These are phyloP conservation scores for Drosophila flavopinicola DNA, from an alignment of 2,888 invertebrate species.

Conservation along the genomic window DNA sequence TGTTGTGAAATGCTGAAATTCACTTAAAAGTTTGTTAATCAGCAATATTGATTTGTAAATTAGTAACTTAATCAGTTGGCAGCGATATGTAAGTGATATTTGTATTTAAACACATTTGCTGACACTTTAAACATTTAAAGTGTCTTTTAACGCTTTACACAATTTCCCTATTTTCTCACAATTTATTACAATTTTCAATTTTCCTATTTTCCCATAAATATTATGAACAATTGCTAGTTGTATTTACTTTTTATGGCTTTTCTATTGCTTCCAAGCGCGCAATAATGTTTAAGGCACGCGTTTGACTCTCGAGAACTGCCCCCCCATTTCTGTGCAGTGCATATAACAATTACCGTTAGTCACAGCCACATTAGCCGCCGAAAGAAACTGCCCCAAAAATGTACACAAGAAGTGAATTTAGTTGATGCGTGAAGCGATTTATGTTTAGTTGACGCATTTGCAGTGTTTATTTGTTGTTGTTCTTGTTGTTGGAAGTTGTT, in stretches of 20 bases:
- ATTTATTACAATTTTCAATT: background rate
- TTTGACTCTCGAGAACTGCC: constrained; percentile 4
- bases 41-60: no score
- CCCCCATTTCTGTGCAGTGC: constrained; percentile 29
- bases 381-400: background rate
- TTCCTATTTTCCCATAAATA: background rate
- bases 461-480: constrained; percentile 36
- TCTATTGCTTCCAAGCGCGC: background rate
- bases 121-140: no score
- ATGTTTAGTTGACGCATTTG: constrained; percentile 59
- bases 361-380: constrained; percentile 33
- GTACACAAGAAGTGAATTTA: constrained; percentile 55
- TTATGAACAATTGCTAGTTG: background rate
- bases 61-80: no score
- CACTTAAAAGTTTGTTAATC: no score
- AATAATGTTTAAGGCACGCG: constrained; percentile 6
- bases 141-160: no score
- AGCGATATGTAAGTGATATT: no score
- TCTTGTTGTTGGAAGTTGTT: constrained; percentile 22
- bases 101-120: no score
- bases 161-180: no score
- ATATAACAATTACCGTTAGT: constrained; percentile 53
- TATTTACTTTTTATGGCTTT: constrained; percentile 10
- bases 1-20: background rate
- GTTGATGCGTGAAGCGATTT: constrained; percentile 75